A percentile compares a stretch with the other conserved stretches of the same genome.
Conservation (phyloP, 2,113 vertebrate species). For the Microcebus griseorufus region DNA sequence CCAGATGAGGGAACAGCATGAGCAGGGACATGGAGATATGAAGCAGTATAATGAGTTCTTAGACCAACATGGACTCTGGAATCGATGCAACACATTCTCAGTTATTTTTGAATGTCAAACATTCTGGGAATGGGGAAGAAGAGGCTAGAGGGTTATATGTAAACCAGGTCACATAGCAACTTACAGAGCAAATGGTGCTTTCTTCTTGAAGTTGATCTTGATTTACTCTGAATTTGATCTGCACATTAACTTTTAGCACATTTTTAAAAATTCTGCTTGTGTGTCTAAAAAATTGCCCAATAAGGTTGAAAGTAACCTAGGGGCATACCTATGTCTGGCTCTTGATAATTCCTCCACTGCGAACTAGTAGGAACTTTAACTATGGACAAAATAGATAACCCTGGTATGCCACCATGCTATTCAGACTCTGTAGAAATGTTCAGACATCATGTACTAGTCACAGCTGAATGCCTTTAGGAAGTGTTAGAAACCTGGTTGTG, state of each 20-base stretch:
- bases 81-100: too few relatives aligned
- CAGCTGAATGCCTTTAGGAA: neutral
- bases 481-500: neutral
- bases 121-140: neutral
- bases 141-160: neutral
- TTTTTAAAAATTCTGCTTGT: too few relatives aligned
- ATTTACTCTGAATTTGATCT: neutral
- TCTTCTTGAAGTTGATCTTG: neutral
- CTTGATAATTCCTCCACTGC: neutral
- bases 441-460: neutral
- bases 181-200: neutral
- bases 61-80: neutral
- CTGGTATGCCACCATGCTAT: too few relatives aligned
- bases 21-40: neutral
- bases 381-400: neutral
- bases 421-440: neutral
- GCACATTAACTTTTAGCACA: neutral
- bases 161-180: neutral
- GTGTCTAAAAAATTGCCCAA: neutral
- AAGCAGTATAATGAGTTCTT: neutral
- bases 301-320: neutral
- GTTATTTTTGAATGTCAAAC: neutral
- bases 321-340: neutral
- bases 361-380: neutral
- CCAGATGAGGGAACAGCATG: fast-evolving